Evolutionary conservation across 1,140 invertebrate genomes (phyloP).

Genomic region (Cyrtorhinus lividipennis): DNA sequence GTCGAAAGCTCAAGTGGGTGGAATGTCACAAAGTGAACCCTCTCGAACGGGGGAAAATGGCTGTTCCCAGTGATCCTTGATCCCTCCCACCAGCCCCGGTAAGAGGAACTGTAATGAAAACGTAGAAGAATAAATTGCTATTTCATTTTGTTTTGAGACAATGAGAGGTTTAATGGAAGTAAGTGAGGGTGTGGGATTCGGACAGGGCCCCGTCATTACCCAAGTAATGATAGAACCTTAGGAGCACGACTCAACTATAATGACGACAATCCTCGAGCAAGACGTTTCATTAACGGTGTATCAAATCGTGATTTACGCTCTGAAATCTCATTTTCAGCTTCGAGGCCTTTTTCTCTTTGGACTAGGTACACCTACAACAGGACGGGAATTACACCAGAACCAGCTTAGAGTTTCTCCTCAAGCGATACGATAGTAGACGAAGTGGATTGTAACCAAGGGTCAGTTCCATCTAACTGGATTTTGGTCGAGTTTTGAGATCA

Average conservation of each 20-base stretch:
- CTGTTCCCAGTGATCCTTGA: not conserved
- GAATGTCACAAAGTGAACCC: no score
- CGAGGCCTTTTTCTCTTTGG: not conserved
- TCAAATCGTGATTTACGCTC: conserved; percentile 9
- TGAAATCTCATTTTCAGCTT: not conserved
- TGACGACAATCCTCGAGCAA: not conserved
- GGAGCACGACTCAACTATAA: conserved; percentile 2
- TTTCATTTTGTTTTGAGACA: conserved; percentile 9
- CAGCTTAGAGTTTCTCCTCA: no score
- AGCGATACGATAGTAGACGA: no score
- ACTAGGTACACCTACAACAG: no score
- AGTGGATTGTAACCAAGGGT: no score
- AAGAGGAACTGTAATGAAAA: conserved; percentile 5
- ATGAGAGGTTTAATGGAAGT: conserved; percentile 8
- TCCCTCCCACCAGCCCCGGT: not conserved
- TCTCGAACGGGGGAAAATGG: not conserved
- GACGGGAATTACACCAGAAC: no score
- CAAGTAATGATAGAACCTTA: conserved; percentile 7
- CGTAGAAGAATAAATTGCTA: conserved; percentile 8
- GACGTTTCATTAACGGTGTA: conserved; percentile 9
- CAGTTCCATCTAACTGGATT: no score
- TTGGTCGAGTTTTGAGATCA: no score
- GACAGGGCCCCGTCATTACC: not conserved
- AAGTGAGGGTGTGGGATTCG: not conserved
- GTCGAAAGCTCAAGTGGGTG: no score